Evolutionary conservation across 2,888 invertebrate genomes (phyloP), one percentile per base, ranked within the genome.

Genomic region (Heliconius ethilla): DNA sequence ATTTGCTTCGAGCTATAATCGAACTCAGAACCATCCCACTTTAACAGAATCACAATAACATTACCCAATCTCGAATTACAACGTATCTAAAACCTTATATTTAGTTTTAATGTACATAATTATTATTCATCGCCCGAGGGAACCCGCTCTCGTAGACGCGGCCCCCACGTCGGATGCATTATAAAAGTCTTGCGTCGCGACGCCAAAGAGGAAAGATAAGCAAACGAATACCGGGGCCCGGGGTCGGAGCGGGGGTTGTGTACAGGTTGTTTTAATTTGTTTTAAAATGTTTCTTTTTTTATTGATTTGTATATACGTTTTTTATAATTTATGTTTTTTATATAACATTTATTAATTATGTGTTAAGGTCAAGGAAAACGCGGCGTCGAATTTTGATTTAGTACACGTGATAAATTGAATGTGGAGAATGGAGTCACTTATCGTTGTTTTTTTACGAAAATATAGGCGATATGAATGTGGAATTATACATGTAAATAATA

Each of bases 161-260:
- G 75, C n/a, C 55, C 75, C 18, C n/a, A 59, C 25, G 70, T 70
- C 70, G 75, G 37, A 87, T 90, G 89, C 88, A 89, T 88, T 88
- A 88, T 89, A 91, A 91, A 91, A 91, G 89, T 90, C 80, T 75
- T 79, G 78, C 79, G 73, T 82, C 85, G 81, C 85, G 84, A 85
- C 86, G 89, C 85, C 65, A 86, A 88, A 87, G 86, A 85, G 87
- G 85, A 88, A 89, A 91, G 91, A 92, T 92, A 92, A 91, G 89
- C 89, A 85, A 91, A 90, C 88, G 89, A 89, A 87, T 89, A 77
- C 80, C 79, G 81, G 82, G 84, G 82, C 11, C 55, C 55, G n/a
- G 55, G 59, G 51, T 80, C 82, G 80, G 79, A 77, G 70, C 77
- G 63, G 80, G 79, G 77, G 76, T 55, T 72, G 18, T 74, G 78